Conservation (phyloP, 2,797 vertebrate species). For the Poeciliopsis infans region DNA sequence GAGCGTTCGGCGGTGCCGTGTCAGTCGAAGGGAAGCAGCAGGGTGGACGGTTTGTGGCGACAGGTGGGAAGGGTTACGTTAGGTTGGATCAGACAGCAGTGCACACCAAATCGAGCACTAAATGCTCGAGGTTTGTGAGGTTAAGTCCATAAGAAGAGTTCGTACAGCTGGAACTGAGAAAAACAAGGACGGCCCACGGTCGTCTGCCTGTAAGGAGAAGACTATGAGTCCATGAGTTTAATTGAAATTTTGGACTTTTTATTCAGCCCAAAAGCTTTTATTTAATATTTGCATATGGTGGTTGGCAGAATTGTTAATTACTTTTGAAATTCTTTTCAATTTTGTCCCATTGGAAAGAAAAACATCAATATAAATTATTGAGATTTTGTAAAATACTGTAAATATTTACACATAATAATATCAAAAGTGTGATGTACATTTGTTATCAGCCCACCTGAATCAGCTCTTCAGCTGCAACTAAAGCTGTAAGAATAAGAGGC, state of each 20-base stretch:
- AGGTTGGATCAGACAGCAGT: neutral
- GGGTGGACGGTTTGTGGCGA: neutral
- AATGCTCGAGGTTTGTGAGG: neutral
- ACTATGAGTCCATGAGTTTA: neutral
- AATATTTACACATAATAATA: neutral
- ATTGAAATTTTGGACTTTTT: neutral
- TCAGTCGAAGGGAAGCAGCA: neutral
- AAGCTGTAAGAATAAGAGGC: neutral
- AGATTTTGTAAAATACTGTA: neutral
- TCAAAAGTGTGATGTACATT: neutral
- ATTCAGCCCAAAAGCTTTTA: neutral
- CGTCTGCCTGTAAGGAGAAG: neutral
- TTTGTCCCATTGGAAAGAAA: neutral
- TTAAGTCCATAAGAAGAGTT: slow-evolving; percentile 11
- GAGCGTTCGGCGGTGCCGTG: neutral
- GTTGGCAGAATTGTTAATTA: neutral
- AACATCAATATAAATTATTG: neutral
- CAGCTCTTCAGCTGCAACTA: neutral
- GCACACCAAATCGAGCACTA: neutral
- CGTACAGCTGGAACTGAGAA: slow-evolving; percentile 3
- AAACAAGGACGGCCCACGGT: slow-evolving; percentile 1
- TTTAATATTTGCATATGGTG: neutral
- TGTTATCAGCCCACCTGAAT: neutral
- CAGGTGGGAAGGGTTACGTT: slow-evolving; percentile 6
- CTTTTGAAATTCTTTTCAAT: neutral